Evolutionary conservation across 2,888 invertebrate species (phyloP).

Genomic region (Cantharis rufa): DNA sequence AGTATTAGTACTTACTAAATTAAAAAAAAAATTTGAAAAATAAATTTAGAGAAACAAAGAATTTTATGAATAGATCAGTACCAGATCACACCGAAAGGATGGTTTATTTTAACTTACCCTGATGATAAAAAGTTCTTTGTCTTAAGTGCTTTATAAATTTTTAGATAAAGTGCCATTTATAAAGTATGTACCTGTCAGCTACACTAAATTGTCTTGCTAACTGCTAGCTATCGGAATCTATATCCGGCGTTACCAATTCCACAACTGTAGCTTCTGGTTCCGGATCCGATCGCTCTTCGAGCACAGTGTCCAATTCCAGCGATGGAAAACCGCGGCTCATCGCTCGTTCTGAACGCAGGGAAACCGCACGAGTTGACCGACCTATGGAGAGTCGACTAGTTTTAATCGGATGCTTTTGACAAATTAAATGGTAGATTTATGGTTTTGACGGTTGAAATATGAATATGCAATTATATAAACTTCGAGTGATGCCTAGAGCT

Average conservation of each 20-base stretch:
- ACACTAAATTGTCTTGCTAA: constrained; percentile 42
- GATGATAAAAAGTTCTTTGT: neutral
- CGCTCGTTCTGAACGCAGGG: constrained; percentile 66
- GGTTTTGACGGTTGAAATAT: neutral
- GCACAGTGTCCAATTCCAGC: constrained; percentile 80
- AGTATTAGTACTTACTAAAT: neutral
- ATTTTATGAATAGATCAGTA: neutral
- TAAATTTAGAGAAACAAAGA: neutral
- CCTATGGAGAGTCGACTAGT: constrained; percentile 50
- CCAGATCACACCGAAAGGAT: neutral
- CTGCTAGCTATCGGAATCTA: constrained; percentile 52
- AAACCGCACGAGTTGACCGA: constrained; percentile 64
- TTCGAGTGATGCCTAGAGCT: neutral
- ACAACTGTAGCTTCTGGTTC: constrained; percentile 61
- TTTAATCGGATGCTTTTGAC: neutral
- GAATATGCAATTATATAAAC: no score
- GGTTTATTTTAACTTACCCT: neutral
- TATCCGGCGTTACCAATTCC: constrained; percentile 53
- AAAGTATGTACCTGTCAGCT: constrained; percentile 46
- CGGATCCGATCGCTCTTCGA: constrained; percentile 81
- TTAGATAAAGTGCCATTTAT: neutral
- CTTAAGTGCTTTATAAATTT: neutral
- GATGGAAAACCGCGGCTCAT: constrained; percentile 77
- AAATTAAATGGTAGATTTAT: neutral
- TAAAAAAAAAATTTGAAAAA: neutral